phyloP scores from a whole-genome alignment of 1,140 invertebrate species.

The Drosophila santomea region DNA sequence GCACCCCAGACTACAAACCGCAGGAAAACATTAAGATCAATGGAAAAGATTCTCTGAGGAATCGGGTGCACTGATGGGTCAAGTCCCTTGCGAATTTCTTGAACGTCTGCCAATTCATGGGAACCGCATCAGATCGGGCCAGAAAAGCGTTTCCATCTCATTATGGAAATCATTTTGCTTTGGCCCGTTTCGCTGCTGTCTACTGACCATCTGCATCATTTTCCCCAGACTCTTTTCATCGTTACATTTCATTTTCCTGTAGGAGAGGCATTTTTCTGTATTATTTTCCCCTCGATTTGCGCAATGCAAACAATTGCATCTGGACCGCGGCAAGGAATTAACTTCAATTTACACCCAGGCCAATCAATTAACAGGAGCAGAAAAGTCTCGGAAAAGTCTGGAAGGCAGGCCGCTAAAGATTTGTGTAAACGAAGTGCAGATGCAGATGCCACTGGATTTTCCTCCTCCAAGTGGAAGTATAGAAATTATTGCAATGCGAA shows the following conservation, averaged over 20 bases:
- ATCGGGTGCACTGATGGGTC: constrained; percentile 16
- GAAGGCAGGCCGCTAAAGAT: constrained; percentile 54
- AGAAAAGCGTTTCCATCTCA: constrained; percentile 15
- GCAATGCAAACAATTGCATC: constrained; percentile 61
- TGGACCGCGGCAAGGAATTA: constrained; percentile 58
- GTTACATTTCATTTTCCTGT: constrained; percentile 41
- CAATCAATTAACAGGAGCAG: constrained; percentile 70
- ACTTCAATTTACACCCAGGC: constrained; percentile 71
- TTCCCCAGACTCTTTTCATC: constrained; percentile 34
- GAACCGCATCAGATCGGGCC: constrained; percentile 13
- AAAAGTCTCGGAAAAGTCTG: neutral
- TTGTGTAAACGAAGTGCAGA: constrained; percentile 76
- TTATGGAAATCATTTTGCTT: constrained; percentile 9
- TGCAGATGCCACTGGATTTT: constrained; percentile 63
- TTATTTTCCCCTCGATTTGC: constrained; percentile 26
- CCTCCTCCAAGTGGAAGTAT: constrained; percentile 17
- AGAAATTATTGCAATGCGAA: constrained; percentile 78
- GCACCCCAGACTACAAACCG: neutral
- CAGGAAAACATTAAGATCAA: constrained; percentile 7
- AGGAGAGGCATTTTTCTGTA: neutral
- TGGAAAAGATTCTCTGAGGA: neutral
- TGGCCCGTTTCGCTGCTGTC: constrained; percentile 5
- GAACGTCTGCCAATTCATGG: constrained; percentile 41
- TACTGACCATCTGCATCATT: constrained; percentile 33
- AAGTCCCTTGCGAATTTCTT: constrained; percentile 24